phyloP scores from a whole-genome alignment of 2,888 invertebrate genomes.

The Chrysomela aeneicollis region DNA sequence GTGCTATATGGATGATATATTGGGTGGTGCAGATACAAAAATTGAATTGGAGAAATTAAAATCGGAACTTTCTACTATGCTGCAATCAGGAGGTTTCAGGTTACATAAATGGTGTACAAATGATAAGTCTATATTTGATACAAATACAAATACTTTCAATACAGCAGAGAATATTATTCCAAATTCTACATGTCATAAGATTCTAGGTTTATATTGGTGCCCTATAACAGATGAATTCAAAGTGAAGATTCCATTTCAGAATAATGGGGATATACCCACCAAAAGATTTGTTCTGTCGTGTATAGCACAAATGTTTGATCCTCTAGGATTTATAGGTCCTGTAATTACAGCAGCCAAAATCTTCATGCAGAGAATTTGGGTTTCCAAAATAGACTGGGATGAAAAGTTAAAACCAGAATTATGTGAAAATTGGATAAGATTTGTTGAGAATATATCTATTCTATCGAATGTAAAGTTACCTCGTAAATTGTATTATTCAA shows the following conservation, averaged over 20 bases:
- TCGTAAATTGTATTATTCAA: background rate
- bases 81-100: constrained; percentile 17
- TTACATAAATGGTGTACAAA: constrained; percentile 30
- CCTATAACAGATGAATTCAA: constrained; percentile 3
- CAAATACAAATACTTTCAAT: background rate
- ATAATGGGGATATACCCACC: background rate
- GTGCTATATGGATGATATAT: no score
- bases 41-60: constrained; percentile 15
- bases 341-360: constrained; percentile 27
- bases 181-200: constrained; percentile 17
- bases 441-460: no score
- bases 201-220: constrained; percentile 18
- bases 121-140: background rate
- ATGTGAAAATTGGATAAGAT: no score
- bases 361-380: constrained; percentile 33
- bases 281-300: constrained; percentile 27
- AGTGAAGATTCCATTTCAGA: background rate
- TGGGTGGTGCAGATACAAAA: constrained; percentile 27
- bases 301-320: constrained; percentile 33
- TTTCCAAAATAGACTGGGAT: constrained; percentile 30
- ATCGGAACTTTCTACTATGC: constrained; percentile 5
- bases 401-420: background rate
- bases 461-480: background rate
- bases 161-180: background rate
- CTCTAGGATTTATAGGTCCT: constrained; percentile 33